Evolutionary conservation across 2,113 vertebrate genomes (phyloP).

Genomic region (Calidris pygmaea): DNA sequence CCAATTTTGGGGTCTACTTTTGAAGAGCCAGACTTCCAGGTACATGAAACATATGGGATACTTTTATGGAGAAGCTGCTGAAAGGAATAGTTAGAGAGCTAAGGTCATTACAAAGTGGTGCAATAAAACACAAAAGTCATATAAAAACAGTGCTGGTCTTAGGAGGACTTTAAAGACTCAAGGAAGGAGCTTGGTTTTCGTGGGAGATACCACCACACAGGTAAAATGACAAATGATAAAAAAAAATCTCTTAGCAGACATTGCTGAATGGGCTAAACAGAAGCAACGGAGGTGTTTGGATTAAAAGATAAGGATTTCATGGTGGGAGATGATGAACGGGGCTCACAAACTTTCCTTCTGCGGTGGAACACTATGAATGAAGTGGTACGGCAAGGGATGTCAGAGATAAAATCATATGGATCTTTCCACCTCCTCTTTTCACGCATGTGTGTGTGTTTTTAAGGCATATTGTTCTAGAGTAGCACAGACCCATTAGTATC

Average conservation of each 20-base stretch:
- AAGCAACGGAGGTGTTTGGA: background rate
- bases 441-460: background rate
- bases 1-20: background rate
- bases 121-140: background rate
- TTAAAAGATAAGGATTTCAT: background rate
- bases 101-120: background rate
- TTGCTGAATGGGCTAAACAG: background rate
- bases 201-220: background rate
- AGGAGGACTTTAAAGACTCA: background rate
- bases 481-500: background rate
- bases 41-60: background rate
- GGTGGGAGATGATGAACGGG: background rate
- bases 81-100: background rate
- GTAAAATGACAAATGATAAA: background rate
- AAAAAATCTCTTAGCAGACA: background rate
- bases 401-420: background rate
- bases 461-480: background rate
- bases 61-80: background rate
- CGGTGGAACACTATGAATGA: background rate
- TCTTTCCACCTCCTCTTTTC: background rate
- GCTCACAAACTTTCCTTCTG: background rate
- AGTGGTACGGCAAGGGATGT: background rate
- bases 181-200: background rate
- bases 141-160: background rate
- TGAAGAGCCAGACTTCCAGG: background rate